A percentile compares a stretch with the other conserved stretches of the same genome.
phyloP scores from a whole-genome alignment of 2,888 invertebrate species.

The Meiosimyza platycephala region DNA sequence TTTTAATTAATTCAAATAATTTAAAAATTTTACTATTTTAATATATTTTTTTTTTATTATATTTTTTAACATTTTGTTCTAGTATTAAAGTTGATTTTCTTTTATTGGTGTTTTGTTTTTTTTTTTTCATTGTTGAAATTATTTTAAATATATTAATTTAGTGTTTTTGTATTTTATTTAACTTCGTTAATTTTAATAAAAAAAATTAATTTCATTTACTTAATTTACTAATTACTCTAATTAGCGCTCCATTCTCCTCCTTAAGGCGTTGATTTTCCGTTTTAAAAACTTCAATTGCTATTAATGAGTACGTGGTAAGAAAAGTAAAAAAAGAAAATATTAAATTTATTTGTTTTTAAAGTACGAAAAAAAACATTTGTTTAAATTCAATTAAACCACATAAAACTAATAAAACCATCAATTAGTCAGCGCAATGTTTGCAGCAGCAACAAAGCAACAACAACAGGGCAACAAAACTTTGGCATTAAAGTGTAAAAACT shows the following conservation, averaged over 20 bases:
- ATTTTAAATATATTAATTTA: slow-evolving; percentile 12
- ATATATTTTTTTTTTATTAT: slow-evolving; percentile 39
- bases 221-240: slow-evolving; percentile 98
- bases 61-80: slow-evolving; percentile 24
- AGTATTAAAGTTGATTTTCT: slow-evolving; percentile 32
- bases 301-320: slow-evolving; percentile 36
- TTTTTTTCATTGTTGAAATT: background rate
- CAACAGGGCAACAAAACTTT: too few relatives aligned
- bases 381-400: slow-evolving; percentile 11
- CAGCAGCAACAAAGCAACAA: too few relatives aligned
- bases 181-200: slow-evolving; percentile 50
- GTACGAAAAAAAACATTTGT: slow-evolving; percentile 30
- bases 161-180: slow-evolving; percentile 17
- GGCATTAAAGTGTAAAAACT: too few relatives aligned
- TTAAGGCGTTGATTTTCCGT: slow-evolving; percentile 96
- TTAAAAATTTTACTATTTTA: slow-evolving; percentile 42
- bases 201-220: slow-evolving; percentile 66
- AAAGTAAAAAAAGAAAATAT: slow-evolving; percentile 64
- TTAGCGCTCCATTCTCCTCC: slow-evolving; percentile 98
- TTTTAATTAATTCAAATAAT: slow-evolving; percentile 32
- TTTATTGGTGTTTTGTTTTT: slow-evolving; percentile 4
- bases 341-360: slow-evolving; percentile 33
- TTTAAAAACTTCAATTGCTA: slow-evolving; percentile 88
- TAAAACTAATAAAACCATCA: too few relatives aligned
- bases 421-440: too few relatives aligned